Evolutionary conservation across 2,797 vertebrate genomes (phyloP), one percentile per base, ranked within the genome.

Genomic region (Kryptopterus vitreolus): DNA sequence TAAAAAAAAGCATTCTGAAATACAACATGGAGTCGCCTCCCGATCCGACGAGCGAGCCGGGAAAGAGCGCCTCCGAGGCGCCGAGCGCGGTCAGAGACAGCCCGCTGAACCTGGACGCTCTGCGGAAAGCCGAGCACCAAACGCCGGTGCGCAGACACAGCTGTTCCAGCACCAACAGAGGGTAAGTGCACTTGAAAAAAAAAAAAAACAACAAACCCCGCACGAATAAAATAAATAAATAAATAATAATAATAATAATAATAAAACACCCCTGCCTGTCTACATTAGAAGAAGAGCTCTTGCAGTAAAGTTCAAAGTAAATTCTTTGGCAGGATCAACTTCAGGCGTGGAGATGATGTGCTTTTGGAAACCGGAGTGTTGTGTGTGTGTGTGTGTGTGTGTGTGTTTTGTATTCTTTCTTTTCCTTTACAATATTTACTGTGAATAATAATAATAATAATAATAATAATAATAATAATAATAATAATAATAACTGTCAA

Each of bases 21-120:
- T 90, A 93, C 95, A 95, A 95, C 95, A 98, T 97, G 96, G 96
- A 97, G 95, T 95, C 96, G 92, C 96, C 96, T 93, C 95, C 96
- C 93, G 96, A 96, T 94, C 95, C 95, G 93, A 94, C 95, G 90
- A 95, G 94, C 93, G 95, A 96, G 93, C 95, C 96, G 94, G 95
- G 94, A 91, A 96, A 95, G 95, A 95, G 95, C 94, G 94, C 94
- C 92, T 94, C 95, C 90, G 95, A 96, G 92, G 93, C 95, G 94
- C 95, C 94, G 93, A 95, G 94, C 92, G 94, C 95, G 91, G 91
- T 94, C 94, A 95, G 95, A 93, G 96, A 96, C 92, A 94, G 94
- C 94, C 94, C 95, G 95, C 94, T 94, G 93, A 94, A 94, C 94
- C 96, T 94, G 93, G 96, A 97, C 92, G 93, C 94, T 82, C 93